These are phyloP conservation scores for Microctenopoma stevenorrisi DNA, from an alignment of 2,797 vertebrate species.

Conservation along the genomic window DNA sequence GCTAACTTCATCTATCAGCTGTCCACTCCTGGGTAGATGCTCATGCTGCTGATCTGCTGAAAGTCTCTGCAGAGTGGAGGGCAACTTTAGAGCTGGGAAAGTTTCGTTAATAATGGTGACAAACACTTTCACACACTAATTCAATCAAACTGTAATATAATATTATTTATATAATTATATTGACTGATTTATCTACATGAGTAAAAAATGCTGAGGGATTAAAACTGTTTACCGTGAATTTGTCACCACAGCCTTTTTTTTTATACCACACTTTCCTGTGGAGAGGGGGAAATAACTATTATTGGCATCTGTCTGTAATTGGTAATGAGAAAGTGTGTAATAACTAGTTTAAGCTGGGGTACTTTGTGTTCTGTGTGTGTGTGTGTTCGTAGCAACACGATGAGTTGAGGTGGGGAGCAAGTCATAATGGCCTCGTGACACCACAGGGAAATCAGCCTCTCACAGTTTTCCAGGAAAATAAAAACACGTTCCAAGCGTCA, in stretches of 20 bases:
- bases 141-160: too few relatives aligned
- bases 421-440: conserved; percentile 49
- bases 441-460: conserved; percentile 69
- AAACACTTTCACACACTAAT: too few relatives aligned
- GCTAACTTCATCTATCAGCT: not conserved
- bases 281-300: conserved; percentile 11
- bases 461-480: conserved; percentile 29
- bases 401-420: conserved; percentile 17
- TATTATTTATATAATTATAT: not conserved
- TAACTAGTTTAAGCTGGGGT: conserved; percentile 24
- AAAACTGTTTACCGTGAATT: not conserved
- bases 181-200: conserved; percentile 14
- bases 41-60: not conserved
- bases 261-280: conserved; percentile 11
- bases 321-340: conserved; percentile 20
- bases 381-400: not conserved
- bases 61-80: too few relatives aligned
- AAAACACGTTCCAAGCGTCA: conserved; percentile 30
- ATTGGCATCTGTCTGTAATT: conserved; percentile 33
- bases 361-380: conserved; percentile 2
- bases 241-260: conserved; percentile 12
- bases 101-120: too few relatives aligned
- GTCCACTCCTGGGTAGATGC: not conserved
- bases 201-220: not conserved
- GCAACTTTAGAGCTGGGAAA: too few relatives aligned